Percentiles rank a stretch among this genome's conserved stretches.
Conservation (phyloP, 1,140 invertebrate species). For the Eciton burchellii region DNA sequence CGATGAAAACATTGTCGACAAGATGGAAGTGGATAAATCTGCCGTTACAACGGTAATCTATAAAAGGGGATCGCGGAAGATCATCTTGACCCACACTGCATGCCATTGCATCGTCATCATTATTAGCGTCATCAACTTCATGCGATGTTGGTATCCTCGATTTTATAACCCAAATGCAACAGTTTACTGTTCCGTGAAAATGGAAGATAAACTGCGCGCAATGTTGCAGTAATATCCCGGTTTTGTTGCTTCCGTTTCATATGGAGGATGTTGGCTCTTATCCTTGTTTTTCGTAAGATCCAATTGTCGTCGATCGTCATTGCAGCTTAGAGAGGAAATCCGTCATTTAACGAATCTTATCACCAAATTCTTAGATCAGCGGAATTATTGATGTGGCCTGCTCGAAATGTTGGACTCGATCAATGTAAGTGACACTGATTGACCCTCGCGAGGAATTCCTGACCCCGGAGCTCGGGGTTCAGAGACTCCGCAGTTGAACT, state of each 20-base stretch:
- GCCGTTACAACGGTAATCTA: conserved; percentile 61
- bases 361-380: not conserved
- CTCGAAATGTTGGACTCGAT: conserved; percentile 51
- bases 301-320: not conserved
- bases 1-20: conserved; percentile 3
- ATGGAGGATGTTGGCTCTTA: not conserved
- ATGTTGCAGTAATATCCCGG: conserved; percentile 24
- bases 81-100: conserved; percentile 56
- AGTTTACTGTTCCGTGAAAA: conserved; percentile 60
- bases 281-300: not conserved
- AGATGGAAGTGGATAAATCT: conserved; percentile 34
- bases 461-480: conserved; percentile 56
- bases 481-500: conserved; percentile 59
- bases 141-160: conserved; percentile 52
- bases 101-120: conserved; percentile 58
- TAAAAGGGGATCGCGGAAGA: conserved; percentile 47
- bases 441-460: conserved; percentile 69
- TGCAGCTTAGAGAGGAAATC: not conserved
- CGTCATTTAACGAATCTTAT: not conserved
- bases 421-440: conserved; percentile 69
- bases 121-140: conserved; percentile 52
- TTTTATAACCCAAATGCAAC: conserved; percentile 59
- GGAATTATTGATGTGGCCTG: not conserved
- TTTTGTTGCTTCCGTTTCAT: conserved; percentile 16
- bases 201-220: conserved; percentile 31